Percentiles rank a stretch among this genome's conserved stretches.
These are phyloP conservation scores for Limenitis camilla DNA, from an alignment of 2,888 invertebrate species.

Conservation along the genomic window DNA sequence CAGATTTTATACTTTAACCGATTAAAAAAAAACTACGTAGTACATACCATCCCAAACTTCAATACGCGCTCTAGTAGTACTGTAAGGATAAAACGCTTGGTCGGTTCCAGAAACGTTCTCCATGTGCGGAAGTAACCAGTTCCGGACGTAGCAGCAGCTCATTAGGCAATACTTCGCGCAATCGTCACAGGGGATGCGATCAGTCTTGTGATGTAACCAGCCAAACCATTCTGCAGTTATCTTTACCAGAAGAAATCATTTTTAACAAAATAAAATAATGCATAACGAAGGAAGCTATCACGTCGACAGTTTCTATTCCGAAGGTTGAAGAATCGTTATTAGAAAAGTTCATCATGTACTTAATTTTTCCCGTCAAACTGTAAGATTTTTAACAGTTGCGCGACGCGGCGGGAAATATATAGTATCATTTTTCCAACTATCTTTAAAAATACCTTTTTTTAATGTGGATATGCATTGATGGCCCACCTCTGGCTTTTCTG, in stretches of 20 bases:
- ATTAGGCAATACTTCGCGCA: conserved; percentile 41
- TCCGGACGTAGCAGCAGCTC: conserved; percentile 33
- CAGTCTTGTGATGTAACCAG: conserved; percentile 95
- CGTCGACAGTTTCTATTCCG: too few species aligned
- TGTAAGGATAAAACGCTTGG: conserved; percentile 48
- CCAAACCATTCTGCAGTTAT: conserved; percentile 97
- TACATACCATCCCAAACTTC: conserved; percentile 50
- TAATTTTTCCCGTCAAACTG: too few species aligned
- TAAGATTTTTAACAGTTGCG: too few species aligned
- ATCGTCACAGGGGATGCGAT: conserved; percentile 48
- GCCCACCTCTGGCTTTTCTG: too few species aligned
- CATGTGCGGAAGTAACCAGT: conserved; percentile 44
- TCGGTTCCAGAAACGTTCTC: conserved; percentile 47
- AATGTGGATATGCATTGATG: too few species aligned
- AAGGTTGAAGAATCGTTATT: too few species aligned
- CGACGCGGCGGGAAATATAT: too few species aligned
- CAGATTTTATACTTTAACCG: too few species aligned
- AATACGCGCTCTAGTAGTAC: conserved; percentile 36
- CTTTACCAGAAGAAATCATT: conserved; percentile 54
- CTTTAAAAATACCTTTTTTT: too few species aligned
- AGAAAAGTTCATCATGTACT: too few species aligned
- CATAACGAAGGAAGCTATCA: background rate
- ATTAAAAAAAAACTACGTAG: too few species aligned
- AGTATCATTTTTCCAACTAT: too few species aligned
- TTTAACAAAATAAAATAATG: background rate